phyloP scores from a whole-genome alignment of 2,113 vertebrate species.

The Centropristis striata region DNA sequence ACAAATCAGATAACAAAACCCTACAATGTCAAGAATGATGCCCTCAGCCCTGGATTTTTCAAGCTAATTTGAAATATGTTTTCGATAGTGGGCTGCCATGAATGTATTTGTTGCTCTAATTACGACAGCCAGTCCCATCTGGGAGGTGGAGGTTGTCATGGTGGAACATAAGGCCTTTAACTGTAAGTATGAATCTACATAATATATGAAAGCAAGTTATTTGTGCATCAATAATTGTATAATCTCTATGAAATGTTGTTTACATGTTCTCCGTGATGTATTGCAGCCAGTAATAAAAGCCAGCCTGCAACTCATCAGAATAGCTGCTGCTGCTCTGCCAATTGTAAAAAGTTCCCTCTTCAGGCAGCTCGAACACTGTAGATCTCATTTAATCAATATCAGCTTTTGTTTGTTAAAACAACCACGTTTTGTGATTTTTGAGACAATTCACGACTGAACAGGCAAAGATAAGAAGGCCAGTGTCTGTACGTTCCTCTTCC shows the following conservation, averaged over 20 bases:
- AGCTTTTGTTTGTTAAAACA: constrained; percentile 30
- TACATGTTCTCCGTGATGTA: constrained; percentile 30
- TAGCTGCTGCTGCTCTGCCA: no score
- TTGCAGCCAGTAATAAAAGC: background rate
- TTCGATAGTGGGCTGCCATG: background rate
- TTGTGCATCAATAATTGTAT: constrained; percentile 9
- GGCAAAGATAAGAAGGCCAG: constrained; percentile 7
- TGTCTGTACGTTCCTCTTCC: constrained; percentile 2
- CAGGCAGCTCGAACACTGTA: constrained; percentile 16
- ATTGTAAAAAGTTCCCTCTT: no score
- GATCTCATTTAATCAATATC: constrained; percentile 49
- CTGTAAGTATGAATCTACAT: constrained; percentile 43
- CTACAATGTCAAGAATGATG: constrained; percentile 38
- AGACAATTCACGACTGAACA: constrained; percentile 13
- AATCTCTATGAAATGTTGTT: constrained; percentile 36
- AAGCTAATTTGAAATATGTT: constrained; percentile 34
- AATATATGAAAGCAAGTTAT: constrained; percentile 28
- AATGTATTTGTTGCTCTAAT: constrained; percentile 49
- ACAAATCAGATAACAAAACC: constrained; percentile 46
- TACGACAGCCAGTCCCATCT: constrained; percentile 19
- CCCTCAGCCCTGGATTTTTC: constrained; percentile 27
- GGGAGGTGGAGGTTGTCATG: constrained; percentile 18
- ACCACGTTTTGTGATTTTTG: constrained; percentile 20
- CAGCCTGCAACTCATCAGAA: constrained; percentile 7
- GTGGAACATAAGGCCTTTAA: constrained; percentile 30